Evolutionary conservation across 2,113 vertebrate genomes (phyloP).

Genomic region (Romanogobio albipinnatus): DNA sequence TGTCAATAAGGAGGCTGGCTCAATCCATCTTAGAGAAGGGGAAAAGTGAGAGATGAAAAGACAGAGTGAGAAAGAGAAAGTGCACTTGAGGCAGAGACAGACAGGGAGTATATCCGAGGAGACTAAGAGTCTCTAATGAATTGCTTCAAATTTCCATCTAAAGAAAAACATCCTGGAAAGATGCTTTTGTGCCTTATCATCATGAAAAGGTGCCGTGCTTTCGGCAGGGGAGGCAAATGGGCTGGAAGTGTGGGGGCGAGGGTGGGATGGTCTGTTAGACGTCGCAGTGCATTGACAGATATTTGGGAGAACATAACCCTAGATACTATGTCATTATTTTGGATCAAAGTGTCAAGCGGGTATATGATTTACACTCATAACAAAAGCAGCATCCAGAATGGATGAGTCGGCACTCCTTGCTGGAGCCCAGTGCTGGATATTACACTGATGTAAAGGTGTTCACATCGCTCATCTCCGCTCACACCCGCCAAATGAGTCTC

Average conservation of each 20-base stretch:
- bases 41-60: constrained; percentile 4
- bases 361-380: constrained; percentile 53
- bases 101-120: constrained; percentile 14
- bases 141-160: constrained; percentile 76
- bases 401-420: constrained; percentile 22
- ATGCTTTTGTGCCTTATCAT: constrained; percentile 76
- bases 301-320: constrained; percentile 41
- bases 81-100: constrained; percentile 40
- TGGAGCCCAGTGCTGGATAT: constrained; percentile 30
- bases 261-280: constrained; percentile 35
- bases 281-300: constrained; percentile 38
- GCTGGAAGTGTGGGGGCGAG: constrained; percentile 14
- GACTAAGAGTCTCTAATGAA: constrained; percentile 75
- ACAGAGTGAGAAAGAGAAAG: constrained; percentile 21
- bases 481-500: background rate
- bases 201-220: constrained; percentile 55
- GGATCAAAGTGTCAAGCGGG: constrained; percentile 43
- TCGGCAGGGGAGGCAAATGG: constrained; percentile 40
- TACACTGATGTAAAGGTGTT: constrained; percentile 46
- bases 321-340: constrained; percentile 52
- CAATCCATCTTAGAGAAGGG: constrained; percentile 73
- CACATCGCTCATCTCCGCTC: constrained; percentile 35
- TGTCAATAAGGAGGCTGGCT: constrained; percentile 80
- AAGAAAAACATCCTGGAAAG: constrained; percentile 67
- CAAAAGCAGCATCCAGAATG: constrained; percentile 46